Evolutionary conservation across 2,797 vertebrate species (phyloP).

Genomic region (Eurystomus glaucurus): DNA sequence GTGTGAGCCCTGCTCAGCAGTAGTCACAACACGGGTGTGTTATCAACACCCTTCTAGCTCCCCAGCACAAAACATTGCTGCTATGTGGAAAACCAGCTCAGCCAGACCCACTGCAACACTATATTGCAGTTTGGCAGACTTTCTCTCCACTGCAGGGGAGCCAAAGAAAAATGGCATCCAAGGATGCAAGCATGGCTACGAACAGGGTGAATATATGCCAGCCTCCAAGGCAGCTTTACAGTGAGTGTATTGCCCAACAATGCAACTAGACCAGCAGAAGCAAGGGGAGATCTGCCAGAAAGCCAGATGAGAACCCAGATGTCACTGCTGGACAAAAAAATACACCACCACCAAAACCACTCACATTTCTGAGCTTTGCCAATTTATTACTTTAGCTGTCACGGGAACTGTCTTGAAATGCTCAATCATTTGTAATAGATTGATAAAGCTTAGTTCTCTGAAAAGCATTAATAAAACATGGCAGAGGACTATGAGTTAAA

Average conservation of each 20-base stretch:
- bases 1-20: no score
- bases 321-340: neutral
- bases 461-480: conserved; percentile 9
- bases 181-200: neutral
- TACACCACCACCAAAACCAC: accelerated
- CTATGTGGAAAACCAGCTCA: no score
- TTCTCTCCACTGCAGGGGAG: neutral
- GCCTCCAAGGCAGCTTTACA: neutral
- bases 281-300: neutral
- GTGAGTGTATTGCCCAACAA: neutral
- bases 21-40: no score
- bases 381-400: neutral
- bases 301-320: conserved; percentile 32
- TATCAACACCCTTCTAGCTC: no score
- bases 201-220: neutral
- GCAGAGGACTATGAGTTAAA: neutral
- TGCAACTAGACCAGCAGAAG: neutral
- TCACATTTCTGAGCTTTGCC: neutral
- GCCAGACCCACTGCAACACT: no score
- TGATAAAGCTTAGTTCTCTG: neutral
- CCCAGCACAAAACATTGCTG: no score
- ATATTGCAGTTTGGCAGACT: neutral
- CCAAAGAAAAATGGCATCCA: neutral
- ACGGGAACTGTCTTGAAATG: neutral
- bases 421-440: neutral